Evolutionary conservation across 2,888 invertebrate genomes (phyloP), one percentile per base, ranked within the genome.

Genomic region (Carabus problematicus): DNA sequence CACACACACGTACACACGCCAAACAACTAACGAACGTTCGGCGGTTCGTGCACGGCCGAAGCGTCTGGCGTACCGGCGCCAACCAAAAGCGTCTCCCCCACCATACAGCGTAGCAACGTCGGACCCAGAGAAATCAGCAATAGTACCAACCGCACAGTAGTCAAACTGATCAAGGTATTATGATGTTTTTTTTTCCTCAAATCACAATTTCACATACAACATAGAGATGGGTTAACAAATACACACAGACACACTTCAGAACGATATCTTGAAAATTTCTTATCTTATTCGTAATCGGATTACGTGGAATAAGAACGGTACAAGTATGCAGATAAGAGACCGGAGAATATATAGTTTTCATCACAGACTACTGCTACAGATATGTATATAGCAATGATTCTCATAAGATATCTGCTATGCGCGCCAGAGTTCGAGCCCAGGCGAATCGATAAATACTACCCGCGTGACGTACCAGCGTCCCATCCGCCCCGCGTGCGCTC

Each of bases 121-220:
- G 9, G 18, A 55, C 8, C 14, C 55, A 11, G 8, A 61, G 45
- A 40, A 19, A 64, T 11, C 40, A 41, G 6, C 63, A 58, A 29
- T 11, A 49, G 18, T 68, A 49, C 67, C 67, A 68, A 68, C 67
- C 19, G 39, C 18, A 58, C 12, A 45, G 29, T 6, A 14, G 7
- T 12, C 45, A 45, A 64, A 64, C 62, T 63, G 39, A 63, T 11
- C 58, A 3, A 45, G 45, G n/a, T 14, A 14, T 45, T 45, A 45
- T 12, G n/a, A 14, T 45, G n/a, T 12, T 14, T 45, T 45, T 14
- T n/a, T n/a, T n/a, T n/a, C n/a, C n/a, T n/a, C 2, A 29, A 29
- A 29, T 29, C 29, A 29, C 3, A 29, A 29, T 29, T 29, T 29
- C 29, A 29, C 29, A 29, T 3, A 29, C 29, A 29, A 45, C 45